Base-by-base conservation (phyloP, 1,140 invertebrate species). In the Mercenaria mercenaria region DNA sequence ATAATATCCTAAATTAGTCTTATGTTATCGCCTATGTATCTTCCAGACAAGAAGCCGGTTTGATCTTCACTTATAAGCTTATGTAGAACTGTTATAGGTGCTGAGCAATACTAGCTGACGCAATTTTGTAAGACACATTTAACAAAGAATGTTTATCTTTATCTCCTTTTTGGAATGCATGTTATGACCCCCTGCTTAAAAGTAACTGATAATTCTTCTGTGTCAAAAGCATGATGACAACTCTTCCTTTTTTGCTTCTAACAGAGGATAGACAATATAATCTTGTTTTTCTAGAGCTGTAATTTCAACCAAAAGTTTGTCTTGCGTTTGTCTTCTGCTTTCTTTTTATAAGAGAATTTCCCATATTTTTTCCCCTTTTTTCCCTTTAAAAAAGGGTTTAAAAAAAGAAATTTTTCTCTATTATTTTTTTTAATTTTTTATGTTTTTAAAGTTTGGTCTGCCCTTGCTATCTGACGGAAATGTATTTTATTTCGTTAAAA, bases 311-410 rank as follows among this genome's bases (percentile, higher is more conserved):
- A 37, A n/a, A 39, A 74, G n/a, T 41, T 26, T 32, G 3, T 86
- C 32, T 11, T 67, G 26, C 32, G 8, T 67, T 32, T 32, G 8
- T 39, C 41, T 77, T 26, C 29, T 41, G 76, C n/a, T 52, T 61
- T 52, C 41, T 86, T 41, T n/a, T n/a, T 76, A 39, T 29, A 34
- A 18, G n/a, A 59, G 72, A 76, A 50, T 86, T 59, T 59, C 10
- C 39, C 81, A 90, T 81, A 64, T 47, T 84, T 32, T 83, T 89
- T 0, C 56, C 72, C 56, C 88, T 61, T 52, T 82, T 89, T 39
- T 89, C 41, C 52, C 84, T 37, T n/a, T n/a, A n/a, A n/a, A n/a
- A n/a, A n/a, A 39, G 85, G 50, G 37, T 67, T 72, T 90, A 50
- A 64, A 90, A 74, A 26, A 90, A 90, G 1, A 76, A 77, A 32